Evolutionary conservation across 2,888 invertebrate species (phyloP).

Genomic region (Cantharis rustica): DNA sequence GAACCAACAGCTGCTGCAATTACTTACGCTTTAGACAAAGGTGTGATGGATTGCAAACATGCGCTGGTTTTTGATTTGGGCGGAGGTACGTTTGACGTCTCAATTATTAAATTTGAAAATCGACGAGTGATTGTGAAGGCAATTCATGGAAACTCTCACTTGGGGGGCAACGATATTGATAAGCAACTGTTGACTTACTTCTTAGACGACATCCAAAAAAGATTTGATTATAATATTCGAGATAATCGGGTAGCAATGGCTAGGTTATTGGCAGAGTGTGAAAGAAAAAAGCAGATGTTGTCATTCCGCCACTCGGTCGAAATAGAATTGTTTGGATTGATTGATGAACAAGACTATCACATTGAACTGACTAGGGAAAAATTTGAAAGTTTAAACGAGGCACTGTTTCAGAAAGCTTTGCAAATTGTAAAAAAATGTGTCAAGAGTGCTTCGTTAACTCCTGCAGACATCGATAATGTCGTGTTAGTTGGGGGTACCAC

Average conservation of each 20-base stretch:
- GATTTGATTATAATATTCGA: neutral
- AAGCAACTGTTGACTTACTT: conserved; percentile 59
- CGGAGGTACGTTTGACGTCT: conserved; percentile 99
- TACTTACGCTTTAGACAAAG: conserved; percentile 96
- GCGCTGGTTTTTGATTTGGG: conserved; percentile 98
- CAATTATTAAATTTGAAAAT: conserved; percentile 96
- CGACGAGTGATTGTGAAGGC: conserved; percentile 94
- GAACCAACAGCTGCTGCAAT: conserved; percentile 97
- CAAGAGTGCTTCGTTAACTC: conserved; percentile 91
- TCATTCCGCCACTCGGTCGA: conserved; percentile 39
- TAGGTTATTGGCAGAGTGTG: neutral
- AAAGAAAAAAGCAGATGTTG: neutral
- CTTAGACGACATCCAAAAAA: neutral
- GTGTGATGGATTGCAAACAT: conserved; percentile 94
- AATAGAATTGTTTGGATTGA: conserved; percentile 88
- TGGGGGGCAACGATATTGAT: conserved; percentile 99
- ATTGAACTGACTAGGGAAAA: conserved; percentile 87
- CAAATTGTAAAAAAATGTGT: conserved; percentile 80
- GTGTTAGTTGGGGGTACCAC: conserved; percentile 91
- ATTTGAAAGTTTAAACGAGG: conserved; percentile 91
- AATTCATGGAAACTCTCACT: conserved; percentile 94
- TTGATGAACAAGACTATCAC: conserved; percentile 89
- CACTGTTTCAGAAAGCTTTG: conserved; percentile 67
- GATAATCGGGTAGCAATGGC: neutral
- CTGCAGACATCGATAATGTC: conserved; percentile 80